A percentile compares a stretch with the other conserved stretches of the same genome.
Evolutionary conservation across 2,113 vertebrate genomes (phyloP).

Genomic region (Dasypus novemcinctus): DNA sequence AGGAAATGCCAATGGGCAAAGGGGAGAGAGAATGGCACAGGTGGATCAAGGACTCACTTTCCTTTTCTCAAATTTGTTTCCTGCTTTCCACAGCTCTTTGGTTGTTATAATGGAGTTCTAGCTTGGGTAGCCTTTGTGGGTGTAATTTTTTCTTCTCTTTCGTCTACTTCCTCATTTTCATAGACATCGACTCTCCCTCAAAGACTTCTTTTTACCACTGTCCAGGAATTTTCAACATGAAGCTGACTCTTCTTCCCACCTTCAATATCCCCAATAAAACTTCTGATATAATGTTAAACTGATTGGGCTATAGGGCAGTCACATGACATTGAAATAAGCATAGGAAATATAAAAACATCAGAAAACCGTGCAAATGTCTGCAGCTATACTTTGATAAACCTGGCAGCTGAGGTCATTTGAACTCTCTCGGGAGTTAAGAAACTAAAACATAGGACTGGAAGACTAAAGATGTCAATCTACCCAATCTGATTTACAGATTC

Average conservation of each 20-base stretch:
- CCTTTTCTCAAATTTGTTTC: background rate
- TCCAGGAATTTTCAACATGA: background rate
- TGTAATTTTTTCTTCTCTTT: background rate
- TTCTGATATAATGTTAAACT: constrained; percentile 65
- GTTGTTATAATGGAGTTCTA: background rate
- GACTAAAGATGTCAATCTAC: too few relatives aligned
- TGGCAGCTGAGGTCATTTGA: constrained; percentile 83
- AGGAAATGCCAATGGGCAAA: background rate
- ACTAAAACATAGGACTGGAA: constrained; percentile 54
- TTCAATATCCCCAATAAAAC: background rate
- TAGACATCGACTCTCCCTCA: background rate
- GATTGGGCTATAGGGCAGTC: constrained; percentile 73
- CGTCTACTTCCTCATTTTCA: background rate
- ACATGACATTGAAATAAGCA: constrained; percentile 80
- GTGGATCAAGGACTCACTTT: background rate
- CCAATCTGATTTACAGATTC: too few relatives aligned
- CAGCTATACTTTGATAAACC: constrained; percentile 79
- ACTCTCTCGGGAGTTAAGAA: constrained; percentile 76
- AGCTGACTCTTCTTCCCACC: background rate
- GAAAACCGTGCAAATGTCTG: constrained; percentile 81
- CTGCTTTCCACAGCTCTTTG: background rate
- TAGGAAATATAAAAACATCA: constrained; percentile 79
- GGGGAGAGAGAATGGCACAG: background rate
- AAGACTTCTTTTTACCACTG: background rate
- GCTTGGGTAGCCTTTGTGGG: background rate